phyloP scores from a whole-genome alignment of 1,140 invertebrate genomes.

The Aphaenogaster floridana region DNA sequence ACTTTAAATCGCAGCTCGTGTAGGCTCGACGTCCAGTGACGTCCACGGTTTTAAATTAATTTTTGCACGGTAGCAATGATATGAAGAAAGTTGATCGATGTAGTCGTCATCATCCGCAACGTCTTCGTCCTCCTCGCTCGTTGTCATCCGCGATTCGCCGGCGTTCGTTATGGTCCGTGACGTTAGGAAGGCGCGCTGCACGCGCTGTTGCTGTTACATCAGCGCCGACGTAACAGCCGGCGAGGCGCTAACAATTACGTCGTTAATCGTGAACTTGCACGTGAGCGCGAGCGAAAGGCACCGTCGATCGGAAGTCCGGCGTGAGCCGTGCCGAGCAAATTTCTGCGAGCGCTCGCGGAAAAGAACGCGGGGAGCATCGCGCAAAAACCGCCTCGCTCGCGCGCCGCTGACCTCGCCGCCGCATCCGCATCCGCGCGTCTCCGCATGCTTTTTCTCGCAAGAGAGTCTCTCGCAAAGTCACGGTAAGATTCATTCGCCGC shows the following conservation, averaged over 20 bases:
- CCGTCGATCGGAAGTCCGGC: constrained; percentile 56
- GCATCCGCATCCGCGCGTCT: constrained; percentile 4
- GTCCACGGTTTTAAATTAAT: not conserved
- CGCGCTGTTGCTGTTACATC: constrained; percentile 59
- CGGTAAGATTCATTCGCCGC: constrained; percentile 30
- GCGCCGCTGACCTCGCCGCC: constrained; percentile 11
- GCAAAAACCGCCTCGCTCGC: constrained; percentile 43
- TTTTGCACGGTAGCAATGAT: not conserved
- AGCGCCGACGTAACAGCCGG: constrained; percentile 53
- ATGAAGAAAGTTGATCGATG: not conserved
- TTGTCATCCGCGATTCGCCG: constrained; percentile 41
- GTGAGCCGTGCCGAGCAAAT: constrained; percentile 20
- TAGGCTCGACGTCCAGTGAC: not conserved
- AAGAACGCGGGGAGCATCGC: constrained; percentile 36
- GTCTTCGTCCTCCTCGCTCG: not conserved
- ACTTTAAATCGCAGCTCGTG: not conserved
- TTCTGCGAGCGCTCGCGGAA: constrained; percentile 56
- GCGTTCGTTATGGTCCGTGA: constrained; percentile 69
- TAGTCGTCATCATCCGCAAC: not conserved
- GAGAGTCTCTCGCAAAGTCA: not conserved
- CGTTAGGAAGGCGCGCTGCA: constrained; percentile 57
- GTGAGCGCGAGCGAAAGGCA: constrained; percentile 31
- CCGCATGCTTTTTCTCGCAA: not conserved
- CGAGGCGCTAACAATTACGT: constrained; percentile 63
- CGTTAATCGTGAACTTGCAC: constrained; percentile 58